Percentiles rank a stretch among this genome's conserved stretches.
These are phyloP conservation scores for Anas georgica DNA, from an alignment of 2,797 vertebrate species.

Conservation along the genomic window DNA sequence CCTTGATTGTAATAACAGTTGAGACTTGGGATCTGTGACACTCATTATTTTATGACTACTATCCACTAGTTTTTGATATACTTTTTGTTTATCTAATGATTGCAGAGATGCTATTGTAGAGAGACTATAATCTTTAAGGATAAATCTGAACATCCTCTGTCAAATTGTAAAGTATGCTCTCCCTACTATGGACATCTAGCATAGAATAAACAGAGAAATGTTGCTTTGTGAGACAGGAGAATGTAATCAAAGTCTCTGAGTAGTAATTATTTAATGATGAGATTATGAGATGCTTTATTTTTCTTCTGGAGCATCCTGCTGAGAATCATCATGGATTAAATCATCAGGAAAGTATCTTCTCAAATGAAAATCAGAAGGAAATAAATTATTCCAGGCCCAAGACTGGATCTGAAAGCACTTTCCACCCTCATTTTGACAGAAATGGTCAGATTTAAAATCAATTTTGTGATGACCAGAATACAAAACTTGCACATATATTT, in stretches of 20 bases:
- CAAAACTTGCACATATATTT: fast-evolving
- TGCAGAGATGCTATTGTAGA: background rate
- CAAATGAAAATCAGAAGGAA: background rate
- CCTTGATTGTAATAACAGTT: background rate
- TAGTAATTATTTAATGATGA: background rate
- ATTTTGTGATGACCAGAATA: background rate
- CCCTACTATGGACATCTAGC: background rate
- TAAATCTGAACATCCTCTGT: background rate
- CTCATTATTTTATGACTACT: background rate
- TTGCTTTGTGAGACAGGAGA: background rate
- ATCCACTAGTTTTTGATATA: background rate
- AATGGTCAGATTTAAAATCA: background rate
- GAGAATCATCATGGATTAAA: background rate
- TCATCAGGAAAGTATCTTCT: background rate
- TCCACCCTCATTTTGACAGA: background rate
- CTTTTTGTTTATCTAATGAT: background rate
- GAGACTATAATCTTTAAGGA: background rate
- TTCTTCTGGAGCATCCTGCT: background rate
- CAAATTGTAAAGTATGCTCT: background rate
- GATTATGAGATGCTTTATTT: background rate
- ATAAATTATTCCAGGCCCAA: background rate
- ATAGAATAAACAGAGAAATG: background rate
- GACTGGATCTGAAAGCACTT: background rate
- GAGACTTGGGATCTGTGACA: background rate
- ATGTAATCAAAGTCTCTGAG: background rate